Conservation (phyloP, 2,888 invertebrate species). For the Acleris sparsana region DNA sequence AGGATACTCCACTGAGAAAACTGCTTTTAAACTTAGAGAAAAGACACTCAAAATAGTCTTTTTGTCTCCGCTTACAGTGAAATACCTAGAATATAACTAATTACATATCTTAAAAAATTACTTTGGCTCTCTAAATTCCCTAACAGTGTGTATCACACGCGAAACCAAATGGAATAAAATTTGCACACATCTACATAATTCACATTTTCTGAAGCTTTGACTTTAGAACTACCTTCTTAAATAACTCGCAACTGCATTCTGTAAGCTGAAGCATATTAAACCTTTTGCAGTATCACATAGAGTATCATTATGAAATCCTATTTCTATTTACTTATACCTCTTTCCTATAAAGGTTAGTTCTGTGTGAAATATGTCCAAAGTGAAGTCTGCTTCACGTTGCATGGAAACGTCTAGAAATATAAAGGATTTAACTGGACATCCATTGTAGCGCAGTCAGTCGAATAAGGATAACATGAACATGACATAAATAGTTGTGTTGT, state of each 20-base stretch:
- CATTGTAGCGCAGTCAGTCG: not conserved
- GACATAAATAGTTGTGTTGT: too few relatives aligned
- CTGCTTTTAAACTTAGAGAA: too few relatives aligned
- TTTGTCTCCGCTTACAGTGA: too few relatives aligned
- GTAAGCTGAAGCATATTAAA: too few relatives aligned
- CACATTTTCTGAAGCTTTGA: slow-evolving; percentile 44
- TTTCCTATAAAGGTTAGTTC: slow-evolving; percentile 15
- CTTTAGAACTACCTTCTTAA: slow-evolving; percentile 31
- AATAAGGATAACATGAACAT: not conserved
- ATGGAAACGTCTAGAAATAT: not conserved
- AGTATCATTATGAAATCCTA: too few relatives aligned
- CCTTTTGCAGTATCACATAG: too few relatives aligned
- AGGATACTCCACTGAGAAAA: too few relatives aligned
- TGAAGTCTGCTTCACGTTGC: not conserved
- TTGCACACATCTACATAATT: slow-evolving; percentile 56
- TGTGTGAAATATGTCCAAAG: slow-evolving; percentile 19
- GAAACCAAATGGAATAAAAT: slow-evolving; percentile 49
- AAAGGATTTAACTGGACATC: not conserved
- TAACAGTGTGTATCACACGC: slow-evolving; percentile 43
- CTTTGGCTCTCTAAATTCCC: not conserved
- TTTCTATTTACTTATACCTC: too few relatives aligned
- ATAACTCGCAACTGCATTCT: too few relatives aligned
- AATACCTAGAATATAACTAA: too few relatives aligned
- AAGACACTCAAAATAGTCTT: too few relatives aligned
- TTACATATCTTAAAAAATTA: too few relatives aligned